phyloP scores from a whole-genome alignment of 2,888 invertebrate species.

The Drosophila pullipes region DNA sequence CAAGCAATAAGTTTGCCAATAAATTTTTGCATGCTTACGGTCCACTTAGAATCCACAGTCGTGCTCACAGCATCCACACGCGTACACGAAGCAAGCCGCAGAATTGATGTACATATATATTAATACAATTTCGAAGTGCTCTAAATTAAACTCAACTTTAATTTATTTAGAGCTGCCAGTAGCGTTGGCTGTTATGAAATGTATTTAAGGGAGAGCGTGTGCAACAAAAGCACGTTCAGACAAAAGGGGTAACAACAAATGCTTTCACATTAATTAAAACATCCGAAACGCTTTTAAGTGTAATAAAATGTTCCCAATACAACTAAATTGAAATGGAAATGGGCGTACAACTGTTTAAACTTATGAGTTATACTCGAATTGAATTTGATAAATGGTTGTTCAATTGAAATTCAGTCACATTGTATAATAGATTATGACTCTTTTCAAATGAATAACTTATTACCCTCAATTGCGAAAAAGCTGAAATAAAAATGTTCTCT shows the following conservation, averaged over 20 bases:
- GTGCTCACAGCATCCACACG: conserved; percentile 19
- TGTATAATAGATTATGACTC: not conserved
- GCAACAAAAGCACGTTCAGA: conserved; percentile 13
- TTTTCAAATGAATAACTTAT: not conserved
- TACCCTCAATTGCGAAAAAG: not conserved
- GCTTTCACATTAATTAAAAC: conserved; percentile 67
- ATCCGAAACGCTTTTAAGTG: conserved; percentile 35
- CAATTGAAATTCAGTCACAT: not conserved
- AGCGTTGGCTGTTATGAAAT: conserved; percentile 60
- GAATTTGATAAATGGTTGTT: not conserved
- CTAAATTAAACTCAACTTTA: conserved; percentile 61
- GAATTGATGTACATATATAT: conserved; percentile 33
- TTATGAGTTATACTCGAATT: not conserved
- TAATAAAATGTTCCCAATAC: conserved; percentile 29
- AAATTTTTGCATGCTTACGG: conserved; percentile 37
- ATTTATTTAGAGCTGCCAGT: conserved; percentile 53
- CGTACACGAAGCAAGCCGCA: conserved; percentile 10
- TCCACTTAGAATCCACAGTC: conserved; percentile 30
- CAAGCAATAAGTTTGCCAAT: conserved; percentile 4
- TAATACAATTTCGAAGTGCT: conserved; percentile 44
- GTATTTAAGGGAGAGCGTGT: conserved; percentile 41
- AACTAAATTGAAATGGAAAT: conserved; percentile 49
- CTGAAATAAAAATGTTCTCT: not conserved
- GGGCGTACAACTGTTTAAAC: conserved; percentile 8
- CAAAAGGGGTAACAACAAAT: conserved; percentile 35